Evolutionary conservation across 2,888 invertebrate species (phyloP).

Genomic region (Drosophila macrospina): DNA sequence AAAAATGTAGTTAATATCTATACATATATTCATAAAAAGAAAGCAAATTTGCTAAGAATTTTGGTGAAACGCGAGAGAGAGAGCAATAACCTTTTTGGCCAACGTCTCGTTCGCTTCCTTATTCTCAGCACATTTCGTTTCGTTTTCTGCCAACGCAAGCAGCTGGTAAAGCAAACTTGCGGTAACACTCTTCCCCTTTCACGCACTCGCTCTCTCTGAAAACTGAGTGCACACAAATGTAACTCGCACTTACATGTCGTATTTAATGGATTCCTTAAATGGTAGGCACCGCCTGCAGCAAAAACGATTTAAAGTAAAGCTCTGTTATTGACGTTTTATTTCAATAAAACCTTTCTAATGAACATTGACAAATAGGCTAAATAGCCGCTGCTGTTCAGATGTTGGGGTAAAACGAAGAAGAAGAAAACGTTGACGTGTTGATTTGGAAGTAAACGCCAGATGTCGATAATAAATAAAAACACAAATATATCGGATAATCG

Average conservation of each 20-base stretch:
- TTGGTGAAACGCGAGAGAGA: background rate
- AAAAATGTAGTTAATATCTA: background rate
- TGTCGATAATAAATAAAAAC: background rate
- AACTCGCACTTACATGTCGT: conserved; percentile 54
- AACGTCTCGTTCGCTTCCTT: conserved; percentile 2
- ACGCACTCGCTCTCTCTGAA: too few species aligned
- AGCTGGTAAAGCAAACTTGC: conserved; percentile 53
- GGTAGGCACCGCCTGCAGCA: conserved; percentile 13
- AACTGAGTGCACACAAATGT: too few species aligned
- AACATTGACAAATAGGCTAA: conserved; percentile 36
- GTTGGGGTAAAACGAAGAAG: conserved; percentile 52
- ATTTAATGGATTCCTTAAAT: conserved; percentile 22
- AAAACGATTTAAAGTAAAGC: background rate
- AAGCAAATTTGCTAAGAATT: background rate
- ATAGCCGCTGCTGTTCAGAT: conserved; percentile 54
- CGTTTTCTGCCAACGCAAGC: conserved; percentile 72
- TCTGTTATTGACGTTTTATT: conserved; percentile 34
- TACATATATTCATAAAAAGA: background rate
- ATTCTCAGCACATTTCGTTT: conserved; percentile 21
- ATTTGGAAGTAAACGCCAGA: conserved; percentile 30
- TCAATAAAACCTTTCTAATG: conserved; percentile 34
- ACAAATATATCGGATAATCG: background rate
- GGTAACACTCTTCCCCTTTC: background rate
- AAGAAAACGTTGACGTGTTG: conserved; percentile 70
- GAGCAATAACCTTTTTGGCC: conserved; percentile 40